Evolutionary conservation across 2,797 vertebrate species (phyloP).

Genomic region (Heteromormyrus szaboi): DNA sequence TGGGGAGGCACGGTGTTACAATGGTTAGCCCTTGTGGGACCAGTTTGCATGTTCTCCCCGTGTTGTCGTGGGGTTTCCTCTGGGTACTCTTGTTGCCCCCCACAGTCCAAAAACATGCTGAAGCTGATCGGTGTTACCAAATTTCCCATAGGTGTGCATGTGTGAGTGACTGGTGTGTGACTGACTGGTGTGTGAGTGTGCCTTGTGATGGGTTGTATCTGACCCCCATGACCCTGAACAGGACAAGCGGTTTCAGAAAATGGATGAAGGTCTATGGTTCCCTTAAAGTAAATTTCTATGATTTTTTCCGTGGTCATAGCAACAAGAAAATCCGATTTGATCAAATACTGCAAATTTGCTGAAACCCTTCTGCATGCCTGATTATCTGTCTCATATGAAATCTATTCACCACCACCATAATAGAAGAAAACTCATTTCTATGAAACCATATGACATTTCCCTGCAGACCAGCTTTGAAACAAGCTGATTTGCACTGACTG

Average conservation of each 20-base stretch:
- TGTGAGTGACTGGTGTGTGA: not conserved
- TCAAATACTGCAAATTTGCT: not conserved
- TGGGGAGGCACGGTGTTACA: too few relatives aligned
- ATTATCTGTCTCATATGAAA: not conserved
- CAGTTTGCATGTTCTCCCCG: not conserved
- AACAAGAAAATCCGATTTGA: not conserved
- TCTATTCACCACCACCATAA: not conserved
- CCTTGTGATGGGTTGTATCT: not conserved
- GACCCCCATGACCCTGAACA: not conserved
- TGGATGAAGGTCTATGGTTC: not conserved
- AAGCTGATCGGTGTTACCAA: not conserved
- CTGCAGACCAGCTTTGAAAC: not conserved
- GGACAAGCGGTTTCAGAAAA: not conserved
- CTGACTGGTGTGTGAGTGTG: not conserved
- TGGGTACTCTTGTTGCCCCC: not conserved
- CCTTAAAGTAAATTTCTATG: not conserved
- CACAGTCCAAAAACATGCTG: not conserved
- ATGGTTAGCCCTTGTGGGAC: too few relatives aligned
- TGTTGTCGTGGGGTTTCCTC: not conserved
- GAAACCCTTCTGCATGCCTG: not conserved
- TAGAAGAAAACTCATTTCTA: not conserved
- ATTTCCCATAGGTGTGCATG: not conserved
- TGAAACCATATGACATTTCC: not conserved
- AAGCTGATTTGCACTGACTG: not conserved
- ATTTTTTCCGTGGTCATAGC: not conserved